A percentile compares a stretch with the other conserved stretches of the same genome.
Evolutionary conservation across 2,888 invertebrate genomes (phyloP).

Genomic region (Sinelater perroti): DNA sequence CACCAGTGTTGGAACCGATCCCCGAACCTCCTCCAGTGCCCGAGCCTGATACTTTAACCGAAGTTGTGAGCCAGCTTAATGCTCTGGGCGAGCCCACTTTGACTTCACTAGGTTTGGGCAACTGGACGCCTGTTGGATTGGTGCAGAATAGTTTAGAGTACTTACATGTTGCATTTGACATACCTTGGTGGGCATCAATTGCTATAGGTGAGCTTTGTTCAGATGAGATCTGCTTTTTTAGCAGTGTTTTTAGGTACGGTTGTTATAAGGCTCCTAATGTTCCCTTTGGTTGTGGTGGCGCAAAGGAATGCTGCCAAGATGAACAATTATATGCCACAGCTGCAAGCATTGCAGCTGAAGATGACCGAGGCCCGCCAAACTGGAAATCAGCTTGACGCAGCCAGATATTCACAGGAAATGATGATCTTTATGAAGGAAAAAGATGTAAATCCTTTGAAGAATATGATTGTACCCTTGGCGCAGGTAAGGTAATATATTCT

Average conservation of each 20-base stretch:
- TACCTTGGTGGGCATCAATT: conserved; percentile 96
- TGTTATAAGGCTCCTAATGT: conserved; percentile 76
- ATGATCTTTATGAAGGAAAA: conserved; percentile 84
- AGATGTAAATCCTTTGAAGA: conserved; percentile 81
- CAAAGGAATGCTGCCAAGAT: conserved; percentile 84
- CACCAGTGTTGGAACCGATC: conserved; percentile 25
- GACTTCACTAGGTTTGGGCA: conserved; percentile 82
- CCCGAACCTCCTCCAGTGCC: conserved; percentile 54
- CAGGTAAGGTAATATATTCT: conserved; percentile 75
- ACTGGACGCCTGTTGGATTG: conserved; percentile 83
- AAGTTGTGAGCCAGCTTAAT: conserved; percentile 52
- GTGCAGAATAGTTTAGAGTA: conserved; percentile 84
- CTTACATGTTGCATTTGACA: conserved; percentile 78
- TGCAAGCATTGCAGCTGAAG: conserved; percentile 82
- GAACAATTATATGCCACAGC: conserved; percentile 86
- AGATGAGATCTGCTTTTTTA: conserved; percentile 13
- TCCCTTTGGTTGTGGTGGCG: conserved; percentile 84
- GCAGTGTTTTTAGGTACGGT: conserved; percentile 71
- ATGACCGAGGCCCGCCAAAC: conserved; percentile 85
- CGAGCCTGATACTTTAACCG: conserved; percentile 51
- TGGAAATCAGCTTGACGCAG: conserved; percentile 83
- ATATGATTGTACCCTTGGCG: conserved; percentile 77
- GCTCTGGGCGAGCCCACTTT: conserved; percentile 78
- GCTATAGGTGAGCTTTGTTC: conserved; percentile 66
- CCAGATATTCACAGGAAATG: conserved; percentile 80